These are phyloP conservation scores for Ptilorrhoa leucosticta DNA, from an alignment of 2,113 vertebrate genomes.

Conservation along the genomic window DNA sequence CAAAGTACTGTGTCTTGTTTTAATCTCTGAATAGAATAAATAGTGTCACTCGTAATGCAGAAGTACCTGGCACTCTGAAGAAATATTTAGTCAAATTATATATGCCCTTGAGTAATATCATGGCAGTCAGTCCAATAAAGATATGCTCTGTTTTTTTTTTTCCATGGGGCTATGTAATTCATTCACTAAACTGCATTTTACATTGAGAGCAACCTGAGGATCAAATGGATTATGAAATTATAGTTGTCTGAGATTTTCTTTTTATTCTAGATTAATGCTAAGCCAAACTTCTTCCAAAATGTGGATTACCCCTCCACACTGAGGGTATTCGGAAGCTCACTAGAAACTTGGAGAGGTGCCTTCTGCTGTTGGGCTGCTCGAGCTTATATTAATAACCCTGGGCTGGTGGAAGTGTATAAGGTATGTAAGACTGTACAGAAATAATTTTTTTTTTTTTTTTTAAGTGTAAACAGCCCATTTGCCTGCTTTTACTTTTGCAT, in stretches of 20 bases:
- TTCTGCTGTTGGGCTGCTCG: background rate
- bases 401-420: background rate
- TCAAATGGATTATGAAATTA: background rate
- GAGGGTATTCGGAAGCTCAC: background rate
- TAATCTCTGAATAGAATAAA: background rate
- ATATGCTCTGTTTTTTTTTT: background rate
- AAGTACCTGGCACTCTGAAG: background rate
- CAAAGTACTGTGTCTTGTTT: background rate
- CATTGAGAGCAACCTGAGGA: background rate
- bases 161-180: background rate
- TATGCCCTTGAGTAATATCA: background rate
- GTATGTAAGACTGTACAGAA: background rate
- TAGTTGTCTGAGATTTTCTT: background rate
- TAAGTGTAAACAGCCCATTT: background rate
- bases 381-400: background rate
- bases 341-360: background rate
- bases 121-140: background rate
- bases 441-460: background rate
- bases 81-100: background rate
- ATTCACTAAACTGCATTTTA: background rate
- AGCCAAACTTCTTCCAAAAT: background rate
- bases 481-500: background rate
- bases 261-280: background rate
- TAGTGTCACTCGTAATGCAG: background rate
- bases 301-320: background rate